Evolutionary conservation across 1,140 invertebrate genomes (phyloP), one percentile per base, ranked within the genome.

Genomic region (Papilio xuthus): DNA sequence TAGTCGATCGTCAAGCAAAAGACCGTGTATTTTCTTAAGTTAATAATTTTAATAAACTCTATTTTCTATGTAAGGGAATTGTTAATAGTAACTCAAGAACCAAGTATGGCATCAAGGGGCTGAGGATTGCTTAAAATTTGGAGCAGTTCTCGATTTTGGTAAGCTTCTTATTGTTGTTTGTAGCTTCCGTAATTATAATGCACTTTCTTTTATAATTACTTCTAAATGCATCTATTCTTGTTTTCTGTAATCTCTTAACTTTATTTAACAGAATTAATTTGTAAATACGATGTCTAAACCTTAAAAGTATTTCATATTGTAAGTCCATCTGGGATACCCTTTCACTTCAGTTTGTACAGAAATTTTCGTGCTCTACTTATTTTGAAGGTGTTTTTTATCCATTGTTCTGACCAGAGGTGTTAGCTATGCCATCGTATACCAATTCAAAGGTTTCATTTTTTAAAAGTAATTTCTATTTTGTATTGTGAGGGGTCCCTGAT

Each of bases 331-430:
- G 81, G 82, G 83, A 80, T 86, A 91, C 87, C 91, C 91, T 93
- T 93, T 93, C 92, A 93, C 92, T 93, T 93, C 85, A 90, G 88
- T 88, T 86, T 88, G 83, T 89, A 89, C 85, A 37, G 90, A 83
- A 87, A 86, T 89, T 88, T 93, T 91, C 90, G 90, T 93, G 92
- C 90, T 93, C 92, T 92, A 93, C 92, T 93, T 93, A 93, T 83
- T 89, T 78, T 77, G 74, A 80, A 83, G 82, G 85, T 82, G 78
- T 78, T 83, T 84, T 82, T 80, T 82, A 53, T 76, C 23, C 71
- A 47, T 26, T 73, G 41, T 44, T 73, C n/a, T 23, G 71, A 73
- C 71, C 71, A 47, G 71, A 73, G 23, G n/a, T 44, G 37, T 47
- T 67, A 28, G 26, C 60, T 60, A 26, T 26, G 56, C 56, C 56